Evolutionary conservation across 2,797 vertebrate genomes (phyloP).

Genomic region (Alexandromys oeconomus): DNA sequence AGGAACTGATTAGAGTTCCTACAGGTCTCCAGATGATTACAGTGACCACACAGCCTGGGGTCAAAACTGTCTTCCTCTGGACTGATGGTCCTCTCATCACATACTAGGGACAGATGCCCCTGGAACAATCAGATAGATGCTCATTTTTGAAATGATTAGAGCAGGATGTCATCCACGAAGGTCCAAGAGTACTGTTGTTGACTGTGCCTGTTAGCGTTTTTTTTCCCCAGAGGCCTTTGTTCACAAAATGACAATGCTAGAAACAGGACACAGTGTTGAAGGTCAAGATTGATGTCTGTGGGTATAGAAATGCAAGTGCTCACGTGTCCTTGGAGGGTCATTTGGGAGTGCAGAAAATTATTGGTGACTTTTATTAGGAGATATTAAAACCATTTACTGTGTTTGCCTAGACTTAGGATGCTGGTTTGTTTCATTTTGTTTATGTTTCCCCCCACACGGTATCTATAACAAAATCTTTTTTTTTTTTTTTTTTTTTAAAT

Average conservation of each 20-base stretch:
- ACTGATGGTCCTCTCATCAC: neutral
- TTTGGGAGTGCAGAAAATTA: neutral
- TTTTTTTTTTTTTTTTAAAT: neutral
- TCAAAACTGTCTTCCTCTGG: neutral
- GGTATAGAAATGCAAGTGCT: neutral
- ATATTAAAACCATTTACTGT: neutral
- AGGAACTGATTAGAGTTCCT: neutral
- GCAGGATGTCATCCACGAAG: neutral
- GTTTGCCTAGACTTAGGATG: neutral
- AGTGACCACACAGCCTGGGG: neutral
- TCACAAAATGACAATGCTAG: neutral
- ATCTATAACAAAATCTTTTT: neutral
- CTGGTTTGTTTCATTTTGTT: neutral
- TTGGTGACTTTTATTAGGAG: neutral
- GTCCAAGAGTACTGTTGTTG: neutral
- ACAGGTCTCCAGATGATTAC: neutral
- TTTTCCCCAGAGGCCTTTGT: neutral
- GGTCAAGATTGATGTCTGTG: neutral
- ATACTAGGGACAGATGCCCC: neutral
- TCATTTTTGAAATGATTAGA: conserved; percentile 7
- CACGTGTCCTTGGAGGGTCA: neutral
- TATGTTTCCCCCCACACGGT: neutral
- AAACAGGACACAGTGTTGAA: neutral
- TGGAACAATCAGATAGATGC: neutral
- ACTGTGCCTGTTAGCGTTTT: neutral